phyloP scores from a whole-genome alignment of 2,113 vertebrate genomes.

The Phylloscopus whistleri region DNA sequence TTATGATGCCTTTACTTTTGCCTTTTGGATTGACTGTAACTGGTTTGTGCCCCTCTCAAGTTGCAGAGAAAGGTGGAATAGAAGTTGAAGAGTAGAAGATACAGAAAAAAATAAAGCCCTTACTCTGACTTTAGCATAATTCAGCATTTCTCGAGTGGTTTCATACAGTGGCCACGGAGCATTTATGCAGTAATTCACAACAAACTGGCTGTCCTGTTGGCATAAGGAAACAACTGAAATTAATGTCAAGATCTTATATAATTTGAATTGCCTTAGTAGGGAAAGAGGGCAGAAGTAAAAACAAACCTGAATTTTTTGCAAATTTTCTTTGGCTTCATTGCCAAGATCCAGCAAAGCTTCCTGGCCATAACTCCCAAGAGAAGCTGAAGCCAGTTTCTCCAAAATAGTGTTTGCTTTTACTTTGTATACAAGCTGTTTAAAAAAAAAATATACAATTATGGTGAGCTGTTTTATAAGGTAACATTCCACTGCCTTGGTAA shows the following conservation, averaged over 20 bases:
- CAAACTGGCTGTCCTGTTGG: conserved; percentile 88
- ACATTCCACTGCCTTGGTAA: background rate
- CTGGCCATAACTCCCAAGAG: conserved; percentile 64
- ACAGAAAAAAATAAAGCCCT: background rate
- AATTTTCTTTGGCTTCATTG: conserved; percentile 85
- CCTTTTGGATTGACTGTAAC: background rate
- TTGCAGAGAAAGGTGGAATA: background rate
- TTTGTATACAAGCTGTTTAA: conserved; percentile 89
- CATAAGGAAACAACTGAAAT: background rate
- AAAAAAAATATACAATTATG: background rate
- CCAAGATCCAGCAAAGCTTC: conserved; percentile 79
- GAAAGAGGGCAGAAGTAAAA: background rate
- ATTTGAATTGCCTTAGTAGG: background rate
- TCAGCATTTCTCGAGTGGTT: conserved; percentile 89
- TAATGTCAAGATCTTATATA: background rate
- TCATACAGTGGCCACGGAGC: conserved; percentile 91
- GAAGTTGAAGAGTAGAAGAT: background rate
- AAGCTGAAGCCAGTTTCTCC: conserved; percentile 85
- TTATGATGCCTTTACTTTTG: background rate
- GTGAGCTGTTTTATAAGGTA: background rate
- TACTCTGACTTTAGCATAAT: conserved; percentile 80
- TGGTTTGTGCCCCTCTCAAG: background rate
- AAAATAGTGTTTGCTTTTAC: conserved; percentile 89
- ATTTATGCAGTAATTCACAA: conserved; percentile 89
- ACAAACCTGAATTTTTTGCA: conserved; percentile 88